Evolutionary conservation across 64 coral and sea anemone species (phyloP).

Genomic region (Pocillopora damicornis): DNA sequence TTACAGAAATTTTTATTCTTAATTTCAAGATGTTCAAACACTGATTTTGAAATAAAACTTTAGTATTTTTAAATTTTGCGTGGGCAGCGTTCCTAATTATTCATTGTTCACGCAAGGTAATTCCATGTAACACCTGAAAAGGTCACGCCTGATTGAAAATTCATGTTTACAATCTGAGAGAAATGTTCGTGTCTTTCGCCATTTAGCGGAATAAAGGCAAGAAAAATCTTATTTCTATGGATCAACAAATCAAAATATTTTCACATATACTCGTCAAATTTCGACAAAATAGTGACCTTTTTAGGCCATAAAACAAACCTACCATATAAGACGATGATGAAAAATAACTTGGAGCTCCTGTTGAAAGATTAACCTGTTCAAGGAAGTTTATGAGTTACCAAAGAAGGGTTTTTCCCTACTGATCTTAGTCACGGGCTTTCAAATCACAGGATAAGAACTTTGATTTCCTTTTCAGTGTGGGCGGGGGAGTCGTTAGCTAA

Average conservation of each 20-base stretch:
- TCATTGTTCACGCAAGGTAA: neutral
- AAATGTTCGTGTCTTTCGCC: too few species aligned
- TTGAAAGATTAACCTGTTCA: neutral
- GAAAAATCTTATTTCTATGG: too few species aligned
- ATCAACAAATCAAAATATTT: too few species aligned
- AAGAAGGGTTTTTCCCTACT: conserved; percentile 13
- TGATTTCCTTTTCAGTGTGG: neutral
- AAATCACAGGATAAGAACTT: conserved; percentile 4
- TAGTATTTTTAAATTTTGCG: too few species aligned
- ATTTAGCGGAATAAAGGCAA: too few species aligned
- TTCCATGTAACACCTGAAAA: neutral
- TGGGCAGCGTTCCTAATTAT: too few species aligned
- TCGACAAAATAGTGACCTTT: neutral
- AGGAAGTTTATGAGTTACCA: conserved; percentile 17
- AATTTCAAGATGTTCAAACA: too few species aligned
- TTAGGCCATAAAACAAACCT: neutral
- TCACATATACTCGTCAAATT: too few species aligned
- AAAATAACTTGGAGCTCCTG: neutral
- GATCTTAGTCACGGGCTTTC: neutral
- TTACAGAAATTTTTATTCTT: too few species aligned
- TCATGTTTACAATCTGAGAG: too few species aligned
- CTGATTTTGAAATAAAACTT: too few species aligned
- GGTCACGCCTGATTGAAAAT: too few species aligned
- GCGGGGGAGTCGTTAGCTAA: neutral
- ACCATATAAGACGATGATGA: neutral